These are phyloP conservation scores for Heliocidaris erythrogramma DNA, from an alignment of 35 echinoderm and acorn worm genomes.

Conservation along the genomic window DNA sequence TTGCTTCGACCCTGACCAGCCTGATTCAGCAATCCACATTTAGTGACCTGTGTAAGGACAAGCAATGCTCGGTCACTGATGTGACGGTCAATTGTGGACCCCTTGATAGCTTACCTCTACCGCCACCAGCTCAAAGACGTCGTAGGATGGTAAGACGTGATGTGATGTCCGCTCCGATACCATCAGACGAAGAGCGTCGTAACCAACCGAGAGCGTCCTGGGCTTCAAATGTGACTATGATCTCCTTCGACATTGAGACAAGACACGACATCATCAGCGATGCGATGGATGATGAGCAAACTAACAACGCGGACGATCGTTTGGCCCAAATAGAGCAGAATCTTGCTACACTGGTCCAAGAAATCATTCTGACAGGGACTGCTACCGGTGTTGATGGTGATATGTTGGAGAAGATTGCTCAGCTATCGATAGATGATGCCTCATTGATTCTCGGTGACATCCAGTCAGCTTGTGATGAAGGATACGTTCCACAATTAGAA, in stretches of 20 bases:
- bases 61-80: neutral
- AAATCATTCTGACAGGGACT: neutral
- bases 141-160: neutral
- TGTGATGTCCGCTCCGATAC: neutral
- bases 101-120: neutral
- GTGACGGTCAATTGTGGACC: conserved; percentile 20
- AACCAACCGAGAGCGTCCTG: neutral
- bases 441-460: neutral
- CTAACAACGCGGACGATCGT: neutral
- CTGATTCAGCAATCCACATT: neutral
- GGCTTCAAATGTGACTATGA: neutral
- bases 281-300: neutral
- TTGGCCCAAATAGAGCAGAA: neutral
- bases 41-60: neutral
- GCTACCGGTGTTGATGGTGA: neutral
- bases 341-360: neutral
- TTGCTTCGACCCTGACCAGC: conserved; percentile 7
- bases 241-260: neutral
- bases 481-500: neutral
- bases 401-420: neutral
- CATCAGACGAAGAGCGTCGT: neutral
- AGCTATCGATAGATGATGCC: neutral
- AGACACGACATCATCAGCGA: neutral
- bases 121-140: neutral
- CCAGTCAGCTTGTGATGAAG: neutral